These are phyloP conservation scores for Clostera curtula DNA, from an alignment of 2,888 invertebrate species.

Conservation along the genomic window DNA sequence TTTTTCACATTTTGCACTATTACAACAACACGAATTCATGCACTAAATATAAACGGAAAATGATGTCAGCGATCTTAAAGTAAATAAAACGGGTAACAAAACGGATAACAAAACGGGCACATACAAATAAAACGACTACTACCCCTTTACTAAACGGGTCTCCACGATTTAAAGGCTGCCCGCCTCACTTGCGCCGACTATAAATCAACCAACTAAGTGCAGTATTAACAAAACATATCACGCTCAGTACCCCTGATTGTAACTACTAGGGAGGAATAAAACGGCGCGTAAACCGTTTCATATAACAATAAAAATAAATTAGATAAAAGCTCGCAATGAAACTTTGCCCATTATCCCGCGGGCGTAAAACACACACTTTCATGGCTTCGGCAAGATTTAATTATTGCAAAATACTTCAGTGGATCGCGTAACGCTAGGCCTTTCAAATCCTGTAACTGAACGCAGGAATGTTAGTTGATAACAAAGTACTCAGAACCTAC, in stretches of 20 bases:
- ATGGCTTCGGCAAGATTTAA: slow-evolving; percentile 58
- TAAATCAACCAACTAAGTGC: slow-evolving; percentile 5
- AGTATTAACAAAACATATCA: slow-evolving; percentile 29
- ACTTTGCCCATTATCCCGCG: slow-evolving; percentile 58
- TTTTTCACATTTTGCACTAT: too few species aligned
- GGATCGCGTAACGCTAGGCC: slow-evolving; percentile 16
- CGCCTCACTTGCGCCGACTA: too few species aligned
- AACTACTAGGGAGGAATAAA: slow-evolving; percentile 53
- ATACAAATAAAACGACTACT: too few species aligned
- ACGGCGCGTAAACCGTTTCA: slow-evolving; percentile 56
- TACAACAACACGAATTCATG: too few species aligned
- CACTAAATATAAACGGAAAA: too few species aligned
- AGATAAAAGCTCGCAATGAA: slow-evolving; percentile 69
- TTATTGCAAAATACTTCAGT: slow-evolving; percentile 52
- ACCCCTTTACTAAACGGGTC: too few species aligned
- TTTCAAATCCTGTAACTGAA: slow-evolving; percentile 11
- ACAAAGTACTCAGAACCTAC: too few species aligned
- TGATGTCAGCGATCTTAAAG: too few species aligned
- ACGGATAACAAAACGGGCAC: too few species aligned
- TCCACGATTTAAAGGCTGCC: too few species aligned
- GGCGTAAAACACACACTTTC: slow-evolving; percentile 56
- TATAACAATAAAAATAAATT: slow-evolving; percentile 71
- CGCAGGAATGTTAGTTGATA: too few species aligned
- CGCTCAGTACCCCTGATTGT: slow-evolving; percentile 35
- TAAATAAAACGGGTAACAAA: too few species aligned